Evolutionary conservation across 2,797 vertebrate species (phyloP).

Genomic region (Premnoplex brunnescens): DNA sequence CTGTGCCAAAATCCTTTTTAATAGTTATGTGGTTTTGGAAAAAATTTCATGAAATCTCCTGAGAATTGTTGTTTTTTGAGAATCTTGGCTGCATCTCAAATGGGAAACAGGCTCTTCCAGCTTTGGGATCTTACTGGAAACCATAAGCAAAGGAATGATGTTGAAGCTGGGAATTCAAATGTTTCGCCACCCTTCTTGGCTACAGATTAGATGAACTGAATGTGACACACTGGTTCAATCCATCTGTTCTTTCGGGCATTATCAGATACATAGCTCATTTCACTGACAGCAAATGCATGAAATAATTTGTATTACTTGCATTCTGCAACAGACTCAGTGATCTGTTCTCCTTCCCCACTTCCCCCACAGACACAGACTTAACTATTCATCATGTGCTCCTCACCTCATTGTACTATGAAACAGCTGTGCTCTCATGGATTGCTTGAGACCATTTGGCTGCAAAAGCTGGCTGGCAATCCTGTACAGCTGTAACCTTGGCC

Average conservation of each 20-base stretch:
- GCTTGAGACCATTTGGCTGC: constrained; percentile 37
- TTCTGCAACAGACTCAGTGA: background rate
- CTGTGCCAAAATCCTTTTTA: background rate
- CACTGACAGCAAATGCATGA: constrained; percentile 7
- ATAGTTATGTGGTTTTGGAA: background rate
- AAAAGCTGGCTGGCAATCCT: constrained; percentile 35
- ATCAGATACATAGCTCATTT: background rate
- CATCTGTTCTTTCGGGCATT: constrained; percentile 6
- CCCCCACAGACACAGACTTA: background rate
- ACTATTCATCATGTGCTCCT: constrained; percentile 6
- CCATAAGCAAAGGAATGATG: background rate
- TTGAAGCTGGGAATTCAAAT: constrained; percentile 11
- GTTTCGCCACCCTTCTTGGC: background rate
- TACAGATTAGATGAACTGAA: background rate
- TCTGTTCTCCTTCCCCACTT: background rate
- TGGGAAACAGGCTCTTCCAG: background rate
- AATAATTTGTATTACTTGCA: constrained; percentile 8
- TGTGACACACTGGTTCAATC: background rate
- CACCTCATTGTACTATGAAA: background rate
- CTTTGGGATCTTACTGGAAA: background rate
- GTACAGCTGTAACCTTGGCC: constrained; percentile 58
- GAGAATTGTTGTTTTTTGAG: background rate
- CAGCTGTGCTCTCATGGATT: constrained; percentile 39
- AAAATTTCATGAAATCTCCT: background rate
- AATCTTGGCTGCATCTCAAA: background rate